phyloP scores from a whole-genome alignment of 2,888 invertebrate genomes.

The Acanthosepion pharaonis region DNA sequence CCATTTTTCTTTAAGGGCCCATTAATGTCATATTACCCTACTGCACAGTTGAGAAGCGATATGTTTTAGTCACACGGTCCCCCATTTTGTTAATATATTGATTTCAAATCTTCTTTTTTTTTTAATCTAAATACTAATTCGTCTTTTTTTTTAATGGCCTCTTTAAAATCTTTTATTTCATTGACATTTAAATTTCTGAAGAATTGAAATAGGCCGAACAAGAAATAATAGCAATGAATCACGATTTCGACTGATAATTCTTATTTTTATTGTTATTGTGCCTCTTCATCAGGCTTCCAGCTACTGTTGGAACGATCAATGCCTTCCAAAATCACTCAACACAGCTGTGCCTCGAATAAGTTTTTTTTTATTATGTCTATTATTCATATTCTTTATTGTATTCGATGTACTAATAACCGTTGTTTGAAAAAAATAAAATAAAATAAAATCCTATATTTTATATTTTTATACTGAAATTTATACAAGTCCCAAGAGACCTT shows the following conservation, averaged over 20 bases:
- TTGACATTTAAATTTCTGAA: constrained; percentile 20
- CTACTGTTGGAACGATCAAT: not conserved
- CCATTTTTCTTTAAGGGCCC: not conserved
- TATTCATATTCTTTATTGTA: no score
- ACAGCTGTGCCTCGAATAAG: not conserved
- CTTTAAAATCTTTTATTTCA: constrained; percentile 6
- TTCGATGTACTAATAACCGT: no score
- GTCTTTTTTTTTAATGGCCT: not conserved
- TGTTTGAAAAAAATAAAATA: no score
- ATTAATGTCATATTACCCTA: constrained; percentile 15
- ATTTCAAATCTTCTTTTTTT: not conserved
- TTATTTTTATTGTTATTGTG: not conserved
- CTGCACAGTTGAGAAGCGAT: not conserved
- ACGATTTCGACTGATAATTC: not conserved
- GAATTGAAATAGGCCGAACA: not conserved
- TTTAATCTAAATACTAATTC: not conserved
- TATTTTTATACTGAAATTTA: no score
- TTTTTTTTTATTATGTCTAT: no score
- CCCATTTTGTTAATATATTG: not conserved
- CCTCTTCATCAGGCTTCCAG: not conserved
- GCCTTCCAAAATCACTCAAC: not conserved
- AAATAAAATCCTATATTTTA: no score
- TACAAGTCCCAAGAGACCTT: no score
- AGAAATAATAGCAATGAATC: not conserved
- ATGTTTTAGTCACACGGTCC: not conserved